Base-by-base conservation (phyloP, 1,140 invertebrate genomes). In the Frieseomelitta varia region DNA sequence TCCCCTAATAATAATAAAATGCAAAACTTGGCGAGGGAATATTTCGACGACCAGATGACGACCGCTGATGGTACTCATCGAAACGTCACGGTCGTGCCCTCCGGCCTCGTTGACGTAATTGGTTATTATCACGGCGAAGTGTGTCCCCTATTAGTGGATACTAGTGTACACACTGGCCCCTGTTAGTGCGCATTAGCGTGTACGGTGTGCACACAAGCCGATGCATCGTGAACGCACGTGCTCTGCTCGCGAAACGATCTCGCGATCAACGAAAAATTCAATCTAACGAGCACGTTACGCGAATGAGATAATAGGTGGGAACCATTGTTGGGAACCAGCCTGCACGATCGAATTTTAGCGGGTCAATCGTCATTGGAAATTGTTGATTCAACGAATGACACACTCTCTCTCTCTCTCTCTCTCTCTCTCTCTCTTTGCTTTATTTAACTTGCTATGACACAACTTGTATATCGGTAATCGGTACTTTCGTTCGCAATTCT, bases 111-210 rank as follows among this genome's bases (percentile, higher is more conserved):
- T 78, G 67, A 56, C 67, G 74, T 83, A 86, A 86, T 86, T 86
- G 81, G 74, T 86, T 86, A 86, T 86, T 83, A 86, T 86, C 85
- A 74, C 81, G 78, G 69, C 69, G 58, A 86, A 86, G 85, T 86
- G 81, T 86, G 85, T 86, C 79, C 53, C 74, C 68, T 27, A 82
- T 85, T 83, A 78, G 73, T 53, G 67, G 65, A 83, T 67, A 83
- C 85, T 55, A 30, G 85, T 83, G 79, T 81, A 85, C 84, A 81
- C 84, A 76, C 55, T 81, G 79, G 69, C 4, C 74, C 77, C 69
- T 56, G 82, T 79, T 79, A 84, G 83, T 80, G 77, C 77, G 78
- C 78, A 80, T 80, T 85, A 74, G 78, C 78, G 78, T 80, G 69
- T 56, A 67, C 67, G 69, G 27, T 17, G 77, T 56, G 69, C 56